A percentile compares a stretch with the other conserved stretches of the same genome.
phyloP scores from a whole-genome alignment of 2,888 invertebrate genomes.

The Phasia obesa region DNA sequence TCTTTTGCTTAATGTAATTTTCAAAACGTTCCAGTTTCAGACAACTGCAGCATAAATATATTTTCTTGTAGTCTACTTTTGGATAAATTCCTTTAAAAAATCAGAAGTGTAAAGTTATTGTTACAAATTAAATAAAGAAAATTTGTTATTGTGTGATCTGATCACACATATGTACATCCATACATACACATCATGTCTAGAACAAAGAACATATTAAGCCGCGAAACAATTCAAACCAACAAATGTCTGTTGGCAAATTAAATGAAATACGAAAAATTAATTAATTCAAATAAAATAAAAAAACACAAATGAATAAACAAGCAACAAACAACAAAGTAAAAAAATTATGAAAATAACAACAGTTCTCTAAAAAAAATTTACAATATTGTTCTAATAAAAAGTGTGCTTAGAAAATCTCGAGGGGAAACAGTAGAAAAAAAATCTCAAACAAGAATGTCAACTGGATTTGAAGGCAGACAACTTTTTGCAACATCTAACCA shows the following conservation, averaged over 20 bases:
- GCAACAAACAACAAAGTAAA: constrained; percentile 7
- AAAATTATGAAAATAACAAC: constrained; percentile 11
- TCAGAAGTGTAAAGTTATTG: neutral
- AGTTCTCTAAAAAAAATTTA: constrained; percentile 32
- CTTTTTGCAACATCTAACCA: constrained; percentile 55
- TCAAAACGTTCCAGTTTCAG: neutral
- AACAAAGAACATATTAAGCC: constrained; percentile 25
- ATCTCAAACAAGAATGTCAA: constrained; percentile 70
- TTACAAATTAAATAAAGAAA: neutral
- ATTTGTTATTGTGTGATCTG: neutral
- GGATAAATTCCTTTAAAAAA: constrained; percentile 58
- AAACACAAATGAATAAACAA: neutral
- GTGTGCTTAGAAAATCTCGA: constrained; percentile 23
- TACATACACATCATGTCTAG: neutral
- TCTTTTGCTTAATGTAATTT: neutral
- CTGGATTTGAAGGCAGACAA: constrained; percentile 71
- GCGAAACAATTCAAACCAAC: constrained; percentile 27
- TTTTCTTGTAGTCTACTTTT: constrained; percentile 51
- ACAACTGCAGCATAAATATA: neutral
- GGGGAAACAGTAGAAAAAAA: constrained; percentile 18
- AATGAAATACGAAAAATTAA: too few relatives aligned
- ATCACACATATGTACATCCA: neutral
- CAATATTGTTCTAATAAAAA: constrained; percentile 42
- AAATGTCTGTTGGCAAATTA: constrained; percentile 41
- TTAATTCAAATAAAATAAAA: constrained; percentile 31